Evolutionary conservation across 2,113 vertebrate genomes (phyloP).

Genomic region (Potamarius usumacintae): DNA sequence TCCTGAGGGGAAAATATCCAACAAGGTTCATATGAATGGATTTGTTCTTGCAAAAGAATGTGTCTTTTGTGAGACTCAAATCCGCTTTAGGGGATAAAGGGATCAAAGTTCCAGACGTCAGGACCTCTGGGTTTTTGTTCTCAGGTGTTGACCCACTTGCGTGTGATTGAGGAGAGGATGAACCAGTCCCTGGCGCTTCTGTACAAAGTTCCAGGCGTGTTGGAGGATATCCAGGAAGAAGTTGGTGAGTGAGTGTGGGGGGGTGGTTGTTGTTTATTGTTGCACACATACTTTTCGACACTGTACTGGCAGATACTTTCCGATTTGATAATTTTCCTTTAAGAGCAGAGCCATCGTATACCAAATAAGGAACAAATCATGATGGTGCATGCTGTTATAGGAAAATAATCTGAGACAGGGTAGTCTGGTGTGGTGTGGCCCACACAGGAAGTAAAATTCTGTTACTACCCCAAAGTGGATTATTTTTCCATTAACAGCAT

Average conservation of each 20-base stretch:
- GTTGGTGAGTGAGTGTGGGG: slow-evolving; percentile 79
- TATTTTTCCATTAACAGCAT: background rate
- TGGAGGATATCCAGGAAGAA: slow-evolving; percentile 96
- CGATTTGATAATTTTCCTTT: no score
- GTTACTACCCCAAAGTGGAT: background rate
- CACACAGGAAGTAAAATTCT: background rate
- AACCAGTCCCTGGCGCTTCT: slow-evolving; percentile 96
- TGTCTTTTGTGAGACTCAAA: background rate
- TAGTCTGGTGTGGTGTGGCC: background rate
- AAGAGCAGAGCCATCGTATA: no score
- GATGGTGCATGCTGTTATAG: background rate
- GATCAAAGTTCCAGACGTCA: slow-evolving; percentile 18
- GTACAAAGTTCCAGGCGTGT: slow-evolving; percentile 92
- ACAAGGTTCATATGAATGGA: background rate
- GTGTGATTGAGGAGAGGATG: slow-evolving; percentile 97
- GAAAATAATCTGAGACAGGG: background rate
- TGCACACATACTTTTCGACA: background rate
- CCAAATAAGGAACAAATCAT: no score
- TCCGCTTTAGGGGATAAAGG: slow-evolving; percentile 3
- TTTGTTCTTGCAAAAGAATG: slow-evolving; percentile 4
- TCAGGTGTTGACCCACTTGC: slow-evolving; percentile 96
- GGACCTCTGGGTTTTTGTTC: background rate
- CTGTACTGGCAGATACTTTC: background rate
- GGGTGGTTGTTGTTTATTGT: no score
- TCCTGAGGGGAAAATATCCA: background rate